Conservation (phyloP, 2,797 vertebrate species). For the Urocyon cinereoargenteus region DNA sequence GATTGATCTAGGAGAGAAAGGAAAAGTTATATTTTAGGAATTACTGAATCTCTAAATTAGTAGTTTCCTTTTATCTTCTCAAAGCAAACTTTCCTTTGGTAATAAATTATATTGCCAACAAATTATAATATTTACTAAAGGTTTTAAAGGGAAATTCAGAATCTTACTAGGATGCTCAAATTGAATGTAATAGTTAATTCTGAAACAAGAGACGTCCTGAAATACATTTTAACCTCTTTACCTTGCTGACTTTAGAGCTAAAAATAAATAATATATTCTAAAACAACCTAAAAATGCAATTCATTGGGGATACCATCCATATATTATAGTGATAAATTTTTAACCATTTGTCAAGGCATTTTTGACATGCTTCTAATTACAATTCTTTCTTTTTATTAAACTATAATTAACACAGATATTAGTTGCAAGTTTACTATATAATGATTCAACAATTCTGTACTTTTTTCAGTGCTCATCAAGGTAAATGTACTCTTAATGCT, state of each 20-base stretch:
- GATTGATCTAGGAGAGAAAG: conserved; percentile 5
- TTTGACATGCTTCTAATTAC: not conserved
- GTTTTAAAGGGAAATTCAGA: not conserved
- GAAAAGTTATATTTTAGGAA: conserved; percentile 38
- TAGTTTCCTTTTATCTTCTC: conserved; percentile 16
- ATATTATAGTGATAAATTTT: not conserved
- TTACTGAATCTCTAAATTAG: conserved; percentile 14
- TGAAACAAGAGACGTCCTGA: conserved; percentile 16
- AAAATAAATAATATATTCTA: conserved; percentile 37
- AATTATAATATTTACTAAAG: conserved; percentile 29
- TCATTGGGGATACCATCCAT: not conserved
- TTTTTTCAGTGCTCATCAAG: not conserved
- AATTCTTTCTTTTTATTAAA: not conserved
- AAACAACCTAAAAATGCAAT: conserved; percentile 50
- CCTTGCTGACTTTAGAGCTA: not conserved
- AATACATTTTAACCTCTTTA: conserved; percentile 1
- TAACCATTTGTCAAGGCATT: not conserved
- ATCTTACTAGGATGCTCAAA: not conserved
- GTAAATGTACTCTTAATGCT: not conserved
- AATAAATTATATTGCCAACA: conserved; percentile 39
- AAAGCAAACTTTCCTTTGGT: not conserved
- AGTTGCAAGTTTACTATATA: not conserved
- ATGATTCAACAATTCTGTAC: not conserved
- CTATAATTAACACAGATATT: not conserved
- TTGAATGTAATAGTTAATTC: conserved; percentile 28